Conservation (phyloP, 1,140 invertebrate species). For the Aphaenogaster ashmeadi region DNA sequence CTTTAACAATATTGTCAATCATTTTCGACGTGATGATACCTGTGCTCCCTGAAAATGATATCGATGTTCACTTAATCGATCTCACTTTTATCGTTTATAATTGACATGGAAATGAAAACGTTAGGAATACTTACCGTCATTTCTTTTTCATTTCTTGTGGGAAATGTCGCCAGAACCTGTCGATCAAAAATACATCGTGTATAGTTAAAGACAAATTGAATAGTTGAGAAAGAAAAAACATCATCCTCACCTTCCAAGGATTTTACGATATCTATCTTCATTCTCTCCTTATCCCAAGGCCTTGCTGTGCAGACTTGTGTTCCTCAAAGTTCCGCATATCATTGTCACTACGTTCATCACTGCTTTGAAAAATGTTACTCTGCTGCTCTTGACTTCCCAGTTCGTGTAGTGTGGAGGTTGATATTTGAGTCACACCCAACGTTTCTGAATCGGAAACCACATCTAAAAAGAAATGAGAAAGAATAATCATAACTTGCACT, state of each 20-base stretch:
- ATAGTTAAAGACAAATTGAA: conserved; percentile 16
- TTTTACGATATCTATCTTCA: background rate
- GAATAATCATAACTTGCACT: conserved; percentile 7
- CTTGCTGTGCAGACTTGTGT: background rate
- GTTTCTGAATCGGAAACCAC: background rate
- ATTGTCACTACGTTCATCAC: conserved; percentile 4
- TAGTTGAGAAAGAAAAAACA: background rate
- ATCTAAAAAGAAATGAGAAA: background rate
- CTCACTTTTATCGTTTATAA: background rate
- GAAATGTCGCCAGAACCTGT: background rate
- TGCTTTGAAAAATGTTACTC: background rate
- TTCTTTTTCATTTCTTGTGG: background rate
- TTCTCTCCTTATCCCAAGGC: background rate
- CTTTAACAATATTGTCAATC: conserved; percentile 3
- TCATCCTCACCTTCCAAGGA: background rate
- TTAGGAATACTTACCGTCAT: background rate
- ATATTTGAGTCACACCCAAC: background rate
- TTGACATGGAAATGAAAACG: background rate
- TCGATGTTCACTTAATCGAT: background rate
- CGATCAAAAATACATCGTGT: conserved; percentile 1
- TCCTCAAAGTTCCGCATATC: background rate
- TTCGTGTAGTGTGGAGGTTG: background rate
- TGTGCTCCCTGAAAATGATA: background rate
- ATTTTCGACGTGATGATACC: background rate
- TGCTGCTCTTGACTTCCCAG: background rate